Percentiles rank a stretch among this genome's conserved stretches.
Conservation (phyloP, 2,113 vertebrate species). For the Donacobius atricapilla region DNA sequence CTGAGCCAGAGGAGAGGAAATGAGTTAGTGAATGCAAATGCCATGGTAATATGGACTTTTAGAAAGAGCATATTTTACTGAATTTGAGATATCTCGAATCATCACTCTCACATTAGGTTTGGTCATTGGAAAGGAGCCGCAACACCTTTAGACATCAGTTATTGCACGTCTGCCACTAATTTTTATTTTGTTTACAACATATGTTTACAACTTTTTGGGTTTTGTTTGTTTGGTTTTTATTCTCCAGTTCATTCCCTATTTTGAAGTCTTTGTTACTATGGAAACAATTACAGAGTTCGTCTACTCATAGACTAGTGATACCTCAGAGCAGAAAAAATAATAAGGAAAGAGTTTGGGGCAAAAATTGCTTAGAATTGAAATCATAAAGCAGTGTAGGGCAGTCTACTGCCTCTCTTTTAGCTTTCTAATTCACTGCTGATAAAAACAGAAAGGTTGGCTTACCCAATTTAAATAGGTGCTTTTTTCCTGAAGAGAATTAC, state of each 20-base stretch:
- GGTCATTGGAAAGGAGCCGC: not conserved
- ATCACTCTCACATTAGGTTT: not conserved
- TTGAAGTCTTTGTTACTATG: slow-evolving; percentile 40
- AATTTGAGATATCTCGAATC: not conserved
- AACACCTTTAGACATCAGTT: not conserved
- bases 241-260: not conserved
- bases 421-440: not conserved
- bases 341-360: not conserved
- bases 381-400: not conserved
- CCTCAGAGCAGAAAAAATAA: not conserved
- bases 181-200: not conserved
- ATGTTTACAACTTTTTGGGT: not conserved
- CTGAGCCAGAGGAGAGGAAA: not conserved
- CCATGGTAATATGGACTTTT: not conserved
- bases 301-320: not conserved
- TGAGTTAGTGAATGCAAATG: not conserved
- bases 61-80: not conserved
- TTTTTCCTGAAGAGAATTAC: not conserved
- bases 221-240: not conserved
- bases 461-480: not conserved
- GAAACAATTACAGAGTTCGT: slow-evolving; percentile 35
- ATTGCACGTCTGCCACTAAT: not conserved
- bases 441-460: not conserved
- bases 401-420: not conserved
- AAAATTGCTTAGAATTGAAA: not conserved